These are phyloP conservation scores for Eristalis tenax DNA, from an alignment of 2,888 invertebrate genomes.

Conservation along the genomic window DNA sequence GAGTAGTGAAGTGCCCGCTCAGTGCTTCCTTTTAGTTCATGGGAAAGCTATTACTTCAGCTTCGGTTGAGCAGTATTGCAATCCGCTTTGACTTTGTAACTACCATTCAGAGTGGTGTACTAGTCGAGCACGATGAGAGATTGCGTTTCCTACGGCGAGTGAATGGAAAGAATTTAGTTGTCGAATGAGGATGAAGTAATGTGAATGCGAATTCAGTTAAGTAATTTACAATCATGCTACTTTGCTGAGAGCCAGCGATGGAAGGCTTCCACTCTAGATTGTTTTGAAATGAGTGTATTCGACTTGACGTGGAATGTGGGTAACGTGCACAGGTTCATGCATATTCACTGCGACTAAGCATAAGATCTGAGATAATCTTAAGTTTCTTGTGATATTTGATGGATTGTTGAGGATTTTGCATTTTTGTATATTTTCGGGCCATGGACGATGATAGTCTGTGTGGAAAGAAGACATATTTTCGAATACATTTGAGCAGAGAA, in stretches of 20 bases:
- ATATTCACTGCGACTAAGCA: too few species aligned
- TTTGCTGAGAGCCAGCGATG: neutral
- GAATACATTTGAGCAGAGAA: too few species aligned
- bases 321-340: too few species aligned
- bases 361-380: too few species aligned
- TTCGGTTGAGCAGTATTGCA: constrained; percentile 37
- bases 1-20: constrained; percentile 33
- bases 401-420: too few species aligned
- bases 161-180: neutral
- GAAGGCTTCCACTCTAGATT: neutral
- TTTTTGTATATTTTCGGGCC: too few species aligned
- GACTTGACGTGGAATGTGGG: too few species aligned
- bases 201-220: neutral
- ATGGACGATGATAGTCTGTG: too few species aligned
- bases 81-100: constrained; percentile 22
- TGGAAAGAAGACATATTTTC: too few species aligned
- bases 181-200: neutral
- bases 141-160: neutral
- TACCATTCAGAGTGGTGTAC: constrained; percentile 24
- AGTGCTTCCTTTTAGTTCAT: constrained; percentile 35
- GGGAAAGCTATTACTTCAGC: constrained; percentile 51
- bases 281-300: neutral
- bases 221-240: neutral
- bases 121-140: neutral
- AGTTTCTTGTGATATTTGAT: too few species aligned